Evolutionary conservation across 2,113 vertebrate genomes (phyloP).

Genomic region (Pipa parva): DNA sequence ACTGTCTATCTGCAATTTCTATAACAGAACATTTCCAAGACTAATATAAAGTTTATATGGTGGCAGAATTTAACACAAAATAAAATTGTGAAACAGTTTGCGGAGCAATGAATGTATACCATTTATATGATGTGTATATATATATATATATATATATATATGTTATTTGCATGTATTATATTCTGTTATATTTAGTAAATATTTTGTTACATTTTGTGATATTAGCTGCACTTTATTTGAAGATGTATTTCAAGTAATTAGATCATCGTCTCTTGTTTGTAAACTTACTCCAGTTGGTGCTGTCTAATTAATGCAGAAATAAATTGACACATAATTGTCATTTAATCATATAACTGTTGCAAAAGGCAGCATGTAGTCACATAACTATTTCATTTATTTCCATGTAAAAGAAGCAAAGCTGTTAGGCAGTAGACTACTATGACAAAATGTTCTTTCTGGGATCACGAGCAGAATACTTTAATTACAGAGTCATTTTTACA

Average conservation of each 20-base stretch:
- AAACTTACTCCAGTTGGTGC: constrained; percentile 39
- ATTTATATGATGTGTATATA: too few relatives aligned
- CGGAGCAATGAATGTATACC: too few relatives aligned
- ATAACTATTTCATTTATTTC: constrained; percentile 56
- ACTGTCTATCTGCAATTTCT: too few relatives aligned
- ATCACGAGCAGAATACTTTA: constrained; percentile 62
- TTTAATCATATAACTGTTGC: constrained; percentile 56
- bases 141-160: too few relatives aligned
- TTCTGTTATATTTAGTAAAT: background rate
- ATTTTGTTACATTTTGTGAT: constrained; percentile 13
- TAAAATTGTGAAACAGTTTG: too few relatives aligned
- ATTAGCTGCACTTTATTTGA: background rate
- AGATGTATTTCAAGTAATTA: constrained; percentile 11
- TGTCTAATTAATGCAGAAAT: constrained; percentile 57
- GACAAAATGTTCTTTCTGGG: constrained; percentile 47
- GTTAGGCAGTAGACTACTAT: constrained; percentile 51
- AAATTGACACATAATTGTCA: constrained; percentile 60
- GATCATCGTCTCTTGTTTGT: constrained; percentile 38
- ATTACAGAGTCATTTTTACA: constrained; percentile 45
- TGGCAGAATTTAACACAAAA: too few relatives aligned
- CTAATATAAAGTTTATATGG: too few relatives aligned
- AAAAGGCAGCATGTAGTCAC: constrained; percentile 52
- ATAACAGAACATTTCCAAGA: too few relatives aligned
- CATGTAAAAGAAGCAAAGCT: constrained; percentile 55
- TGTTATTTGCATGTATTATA: too few relatives aligned